These are phyloP conservation scores for Aradophagus sp. DNA, from an alignment of 1,140 invertebrate species.

Conservation along the genomic window DNA sequence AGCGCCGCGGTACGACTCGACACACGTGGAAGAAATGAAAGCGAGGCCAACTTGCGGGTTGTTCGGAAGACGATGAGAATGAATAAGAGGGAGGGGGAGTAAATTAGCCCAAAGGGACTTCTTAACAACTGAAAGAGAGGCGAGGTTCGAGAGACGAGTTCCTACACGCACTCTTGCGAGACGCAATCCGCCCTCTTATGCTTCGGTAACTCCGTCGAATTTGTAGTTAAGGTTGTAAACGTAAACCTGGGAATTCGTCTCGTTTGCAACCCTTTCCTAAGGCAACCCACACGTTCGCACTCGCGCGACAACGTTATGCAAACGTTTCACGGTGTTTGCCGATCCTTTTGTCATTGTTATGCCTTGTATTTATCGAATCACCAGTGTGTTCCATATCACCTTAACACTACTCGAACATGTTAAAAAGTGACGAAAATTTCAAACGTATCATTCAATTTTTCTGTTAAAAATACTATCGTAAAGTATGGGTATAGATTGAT, in stretches of 20 bases:
- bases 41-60: constrained; percentile 31
- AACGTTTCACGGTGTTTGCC: constrained; percentile 64
- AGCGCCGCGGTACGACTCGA: constrained; percentile 9
- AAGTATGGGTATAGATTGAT: too few relatives aligned
- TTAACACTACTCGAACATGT: too few relatives aligned
- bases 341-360: constrained; percentile 61
- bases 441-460: too few relatives aligned
- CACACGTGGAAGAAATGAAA: constrained; percentile 47
- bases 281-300: constrained; percentile 40
- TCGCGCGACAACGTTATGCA: constrained; percentile 62
- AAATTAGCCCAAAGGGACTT: constrained; percentile 73
- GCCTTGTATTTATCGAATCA: too few relatives aligned
- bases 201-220: constrained; percentile 74
- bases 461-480: too few relatives aligned
- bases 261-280: constrained; percentile 58
- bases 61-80: constrained; percentile 48
- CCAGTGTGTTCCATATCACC: too few relatives aligned
- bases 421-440: too few relatives aligned
- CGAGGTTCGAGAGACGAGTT: constrained; percentile 47
- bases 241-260: constrained; percentile 73
- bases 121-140: constrained; percentile 73
- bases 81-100: constrained; percentile 41
- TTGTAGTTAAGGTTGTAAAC: constrained; percentile 75
- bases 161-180: constrained; percentile 72
- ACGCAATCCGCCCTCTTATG: constrained; percentile 71